Evolutionary conservation across 1,140 invertebrate genomes (phyloP).

Genomic region (Lepidurus apus): DNA sequence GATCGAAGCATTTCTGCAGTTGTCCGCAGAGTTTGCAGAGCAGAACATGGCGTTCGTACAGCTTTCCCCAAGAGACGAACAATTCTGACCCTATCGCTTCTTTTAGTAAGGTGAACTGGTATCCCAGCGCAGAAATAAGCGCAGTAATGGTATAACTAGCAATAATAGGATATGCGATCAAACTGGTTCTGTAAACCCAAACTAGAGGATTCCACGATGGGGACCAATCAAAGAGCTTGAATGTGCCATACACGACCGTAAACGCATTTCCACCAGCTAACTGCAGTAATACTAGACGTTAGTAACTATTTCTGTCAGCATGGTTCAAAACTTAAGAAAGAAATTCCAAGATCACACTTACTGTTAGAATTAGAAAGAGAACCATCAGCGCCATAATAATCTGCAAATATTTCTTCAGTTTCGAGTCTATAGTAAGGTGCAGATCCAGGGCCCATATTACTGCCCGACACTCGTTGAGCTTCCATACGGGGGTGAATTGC

Average conservation of each 20-base stretch:
- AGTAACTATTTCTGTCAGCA: neutral
- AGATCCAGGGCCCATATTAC: too few relatives aligned
- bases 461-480: too few relatives aligned
- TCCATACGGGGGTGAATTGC: too few relatives aligned
- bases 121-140: neutral
- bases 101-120: neutral
- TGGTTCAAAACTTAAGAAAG: neutral
- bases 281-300: neutral
- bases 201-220: neutral
- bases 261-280: neutral
- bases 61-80: neutral
- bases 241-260: neutral
- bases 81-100: neutral
- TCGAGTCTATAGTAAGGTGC: too few relatives aligned
- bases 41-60: neutral
- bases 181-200: neutral
- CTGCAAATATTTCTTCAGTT: too few relatives aligned
- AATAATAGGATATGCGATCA: neutral
- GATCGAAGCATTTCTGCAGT: neutral
- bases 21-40: neutral
- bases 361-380: neutral
- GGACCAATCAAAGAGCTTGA: neutral
- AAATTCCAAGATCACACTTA: neutral
- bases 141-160: neutral
- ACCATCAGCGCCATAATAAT: neutral